Evolutionary conservation across 2,888 invertebrate species (phyloP), one percentile per base, ranked within the genome.

Genomic region (Pandemis heparana): DNA sequence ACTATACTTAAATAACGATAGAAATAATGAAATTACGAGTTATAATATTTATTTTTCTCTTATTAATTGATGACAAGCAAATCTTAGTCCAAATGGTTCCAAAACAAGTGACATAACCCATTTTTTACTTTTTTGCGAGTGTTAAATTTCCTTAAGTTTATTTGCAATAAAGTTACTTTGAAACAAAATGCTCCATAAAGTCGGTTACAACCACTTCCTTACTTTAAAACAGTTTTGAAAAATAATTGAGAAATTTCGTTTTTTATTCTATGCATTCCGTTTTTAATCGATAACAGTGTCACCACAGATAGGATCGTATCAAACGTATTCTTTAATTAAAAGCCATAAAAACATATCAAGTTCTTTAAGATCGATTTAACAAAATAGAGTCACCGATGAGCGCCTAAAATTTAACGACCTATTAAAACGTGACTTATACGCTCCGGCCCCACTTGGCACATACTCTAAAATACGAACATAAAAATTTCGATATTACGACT

Each of bases 361-460:
- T 65, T 70, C 75, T 73, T 79, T 82, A 85, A 82, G 83, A 87
- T 88, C 87, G 87, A 87, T 84, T 83, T 80, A 81, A 86, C 84
- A 82, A 81, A 88, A 85, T 86, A 86, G 83, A 87, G 83, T 84
- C 85, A 83, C 87, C 86, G 82, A 85, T 83, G 83, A 81, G 86
- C 81, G 89, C 85, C 88, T 92, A 93, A 94, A 91, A 90, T 91
- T 94, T 94, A 91, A 94, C 85, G 87, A 88, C 62, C 90, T 82
- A 94, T 94, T 94, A 94, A 94, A 90, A 78, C 82, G 87, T 92
- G 92, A 93, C 89, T 92, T 92, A 92, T 92, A 87, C 81, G 16
- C 38, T 43, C 48, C 43, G 32, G 65, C 56, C 68, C 56, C 71
- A 66, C 75, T 77, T 75, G 71, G 74, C 76, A 73, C 75, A 84